Evolutionary conservation across 2,113 vertebrate genomes (phyloP).

Genomic region (Stictonetta naevosa): DNA sequence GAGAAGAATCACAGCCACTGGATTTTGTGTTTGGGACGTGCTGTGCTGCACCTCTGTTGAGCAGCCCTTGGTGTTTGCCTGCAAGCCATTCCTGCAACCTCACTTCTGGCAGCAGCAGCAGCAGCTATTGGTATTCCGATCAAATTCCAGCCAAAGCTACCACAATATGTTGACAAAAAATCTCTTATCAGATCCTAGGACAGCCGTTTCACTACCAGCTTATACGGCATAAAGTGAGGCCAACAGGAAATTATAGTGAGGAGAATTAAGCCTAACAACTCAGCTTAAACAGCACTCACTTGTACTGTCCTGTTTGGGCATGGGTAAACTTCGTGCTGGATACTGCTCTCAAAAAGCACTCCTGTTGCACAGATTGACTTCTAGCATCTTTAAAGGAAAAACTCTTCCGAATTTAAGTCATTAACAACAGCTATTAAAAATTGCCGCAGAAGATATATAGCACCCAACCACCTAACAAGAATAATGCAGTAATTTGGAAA

Average conservation of each 20-base stretch:
- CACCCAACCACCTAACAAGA: not conserved
- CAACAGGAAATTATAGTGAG: not conserved
- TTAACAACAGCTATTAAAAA: slow-evolving; percentile 10
- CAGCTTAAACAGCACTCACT: not conserved
- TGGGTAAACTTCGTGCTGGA: not conserved
- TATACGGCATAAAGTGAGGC: not conserved
- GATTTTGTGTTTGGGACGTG: not conserved
- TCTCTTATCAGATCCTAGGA: not conserved
- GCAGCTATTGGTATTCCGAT: not conserved
- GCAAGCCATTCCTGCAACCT: not conserved
- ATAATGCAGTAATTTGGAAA: slow-evolving; percentile 21
- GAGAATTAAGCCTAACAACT: not conserved
- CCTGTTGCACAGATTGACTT: not conserved
- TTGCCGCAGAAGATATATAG: not conserved
- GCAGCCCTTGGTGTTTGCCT: not conserved
- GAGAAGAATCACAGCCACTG: not conserved
- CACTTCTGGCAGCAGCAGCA: not conserved
- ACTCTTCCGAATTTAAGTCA: not conserved
- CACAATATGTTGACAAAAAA: not conserved
- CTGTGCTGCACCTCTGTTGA: not conserved
- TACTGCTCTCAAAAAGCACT: not conserved
- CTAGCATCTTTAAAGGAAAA: not conserved
- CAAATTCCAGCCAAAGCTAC: not conserved
- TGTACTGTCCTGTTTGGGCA: not conserved
- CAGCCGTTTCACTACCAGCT: not conserved